Evolutionary conservation across 2,797 vertebrate genomes (phyloP).

Genomic region (Eulemur coronatus): DNA sequence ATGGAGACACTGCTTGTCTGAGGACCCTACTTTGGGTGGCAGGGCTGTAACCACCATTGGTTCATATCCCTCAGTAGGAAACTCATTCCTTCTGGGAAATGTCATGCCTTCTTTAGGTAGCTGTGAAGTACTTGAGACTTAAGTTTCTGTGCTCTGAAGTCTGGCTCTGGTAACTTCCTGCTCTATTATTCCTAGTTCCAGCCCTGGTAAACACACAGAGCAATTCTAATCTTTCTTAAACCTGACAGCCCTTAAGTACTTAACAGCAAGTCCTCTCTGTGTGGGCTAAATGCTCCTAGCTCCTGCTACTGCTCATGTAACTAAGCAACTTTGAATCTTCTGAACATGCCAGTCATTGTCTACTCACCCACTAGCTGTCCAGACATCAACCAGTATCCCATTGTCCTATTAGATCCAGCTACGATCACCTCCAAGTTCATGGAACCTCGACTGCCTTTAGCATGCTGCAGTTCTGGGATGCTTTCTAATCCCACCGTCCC

Average conservation of each 20-base stretch:
- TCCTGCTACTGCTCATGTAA: background rate
- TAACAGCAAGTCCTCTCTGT: background rate
- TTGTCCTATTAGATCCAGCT: background rate
- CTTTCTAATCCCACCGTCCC: background rate
- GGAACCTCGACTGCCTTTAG: background rate
- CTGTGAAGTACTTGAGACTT: background rate
- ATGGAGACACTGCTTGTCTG: background rate
- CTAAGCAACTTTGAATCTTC: background rate
- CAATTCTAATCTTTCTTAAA: background rate
- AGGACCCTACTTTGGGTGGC: no score
- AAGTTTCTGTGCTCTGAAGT: background rate
- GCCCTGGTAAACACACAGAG: background rate
- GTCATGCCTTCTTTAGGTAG: background rate
- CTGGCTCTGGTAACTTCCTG: background rate
- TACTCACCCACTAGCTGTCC: background rate
- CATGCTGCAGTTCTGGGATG: background rate
- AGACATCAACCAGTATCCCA: background rate
- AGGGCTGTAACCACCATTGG: background rate
- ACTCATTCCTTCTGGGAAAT: background rate
- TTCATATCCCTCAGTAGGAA: background rate
- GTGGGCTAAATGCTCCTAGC: background rate
- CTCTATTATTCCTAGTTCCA: background rate
- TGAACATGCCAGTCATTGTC: background rate
- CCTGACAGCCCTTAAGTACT: background rate
- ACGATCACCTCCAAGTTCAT: rapidly evolving